Base-by-base conservation (phyloP, 2,888 invertebrate species). In the Halocaridina rubra region DNA sequence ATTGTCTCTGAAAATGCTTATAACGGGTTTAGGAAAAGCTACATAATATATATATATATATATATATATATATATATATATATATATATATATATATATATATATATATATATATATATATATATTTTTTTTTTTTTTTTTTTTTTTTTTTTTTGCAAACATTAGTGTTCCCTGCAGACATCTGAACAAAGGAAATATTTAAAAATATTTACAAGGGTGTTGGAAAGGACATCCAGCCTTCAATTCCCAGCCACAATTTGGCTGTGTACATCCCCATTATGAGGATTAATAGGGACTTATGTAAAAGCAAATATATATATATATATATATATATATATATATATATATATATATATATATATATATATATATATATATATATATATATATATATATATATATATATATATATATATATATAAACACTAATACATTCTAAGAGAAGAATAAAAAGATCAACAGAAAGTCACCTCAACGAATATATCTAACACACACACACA, bases 41-140 rank as follows among this genome's bases (percentile, higher is more conserved):
- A 72, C 30, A 72, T 72, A 32, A 27, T 72, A 32, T 72, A 30
- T 72, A 72, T 72, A 72, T 30, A 72, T 32, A 72, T 72, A 30
- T 72, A 32, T 72, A 32, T 2, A 72, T 32, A 39, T 53, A 53
- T 53, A 1, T 2, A n/a, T 0, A 4, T 10, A 1, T 19, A 53
- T 1, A 46, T 2, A 1, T 46, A 46, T 53, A 16, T 53, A 7
- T 19, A 16, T 19, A 53, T 16, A 53, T 16, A 5, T 53, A 53
- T 0, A 53, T 10, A 53, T 53, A 53, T 53, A 53, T 53, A 53
- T 53, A 53, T 53, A 53, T 53, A 53, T 53, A 53, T 53, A 53
- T 53, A 53, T 53, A 53, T 53, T 13, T 39, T 39, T 13, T 39
- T 39, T 13, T 39, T 39, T 13, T 39, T 39, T 13, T 39, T 39